phyloP scores from a whole-genome alignment of 2,888 invertebrate genomes.

The Smittia sp. region DNA sequence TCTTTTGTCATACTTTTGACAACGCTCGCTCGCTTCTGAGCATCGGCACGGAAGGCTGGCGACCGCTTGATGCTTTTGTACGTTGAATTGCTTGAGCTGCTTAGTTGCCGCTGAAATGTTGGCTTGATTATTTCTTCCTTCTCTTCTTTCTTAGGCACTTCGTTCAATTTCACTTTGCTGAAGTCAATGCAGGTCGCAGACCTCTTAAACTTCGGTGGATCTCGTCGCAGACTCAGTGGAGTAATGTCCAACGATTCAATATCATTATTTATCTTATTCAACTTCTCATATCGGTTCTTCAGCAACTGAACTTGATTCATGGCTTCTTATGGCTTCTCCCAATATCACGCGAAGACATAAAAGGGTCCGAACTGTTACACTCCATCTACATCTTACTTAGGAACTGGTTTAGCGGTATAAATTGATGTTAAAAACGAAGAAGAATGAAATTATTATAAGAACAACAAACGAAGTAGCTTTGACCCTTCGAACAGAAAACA shows the following conservation, averaged over 20 bases:
- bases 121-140: not conserved
- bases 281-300: not conserved
- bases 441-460: no score
- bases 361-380: not conserved
- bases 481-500: no score
- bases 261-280: not conserved
- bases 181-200: slow-evolving; percentile 20
- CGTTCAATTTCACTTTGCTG: not conserved
- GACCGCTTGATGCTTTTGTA: slow-evolving; percentile 56
- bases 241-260: not conserved
- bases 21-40: slow-evolving; percentile 44
- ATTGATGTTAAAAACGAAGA: not conserved
- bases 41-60: slow-evolving; percentile 56
- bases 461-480: no score
- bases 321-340: not conserved
- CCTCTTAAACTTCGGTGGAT: slow-evolving; percentile 6
- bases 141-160: not conserved
- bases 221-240: not conserved
- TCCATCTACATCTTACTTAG: not conserved
- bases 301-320: slow-evolving; percentile 19
- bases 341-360: not conserved
- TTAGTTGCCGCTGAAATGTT: not conserved
- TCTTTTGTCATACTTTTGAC: slow-evolving; percentile 42
- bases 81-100: slow-evolving; percentile 51
- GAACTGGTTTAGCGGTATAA: not conserved